Evolutionary conservation across 2,797 vertebrate species (phyloP), one percentile per base, ranked within the genome.

Genomic region (Sebastes itinus): DNA sequence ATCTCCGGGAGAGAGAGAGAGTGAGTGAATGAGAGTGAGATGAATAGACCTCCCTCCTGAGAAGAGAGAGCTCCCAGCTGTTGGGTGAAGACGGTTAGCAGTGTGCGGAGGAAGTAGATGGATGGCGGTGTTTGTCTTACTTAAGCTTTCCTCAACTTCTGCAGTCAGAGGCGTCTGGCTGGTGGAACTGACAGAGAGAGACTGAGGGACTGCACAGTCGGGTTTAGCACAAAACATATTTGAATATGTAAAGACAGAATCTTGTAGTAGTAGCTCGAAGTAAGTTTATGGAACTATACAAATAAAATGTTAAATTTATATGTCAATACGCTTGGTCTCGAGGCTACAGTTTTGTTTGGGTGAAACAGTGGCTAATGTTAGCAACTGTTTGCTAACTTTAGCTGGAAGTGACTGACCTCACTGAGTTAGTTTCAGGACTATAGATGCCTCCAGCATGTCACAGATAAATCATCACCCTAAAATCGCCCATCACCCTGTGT

Each of bases 1-100:
- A 75, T 77, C 32, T 75, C 0, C 61, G 58, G 28, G 18, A 61
- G 60, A 10, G 35, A 35, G 30, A 18, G 63, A 35, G 59, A 60
- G 66, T n/a, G 66, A 78, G 81, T 59, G 85, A 78, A 82, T 35
- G 62, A 80, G 81, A 81, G 80, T 73, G 80, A 92, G 84, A 91
- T 84, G 71, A 87, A 90, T 88, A 38, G 82, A 83, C 72, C 46
- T 79, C 58, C 52, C 69, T 75, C 60, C 64, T 64, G 81, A 78
- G 72, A 16, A 10, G 56, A 72, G 66, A 64, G 78, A 63, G 70
- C 59, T 82, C 30, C 72, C 77, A 77, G 78, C 75, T 87, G 83
- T 69, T 76, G 70, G 73, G 65, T 78, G 69, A 73, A 72, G 60
- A 27, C 63, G n/a, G 52, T 71, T 67, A 55, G 67, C 61, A 52